A percentile compares a stretch with the other conserved stretches of the same genome.
These are phyloP conservation scores for Bilobella aurantiaca DNA, from an alignment of 1,140 invertebrate genomes.

Conservation along the genomic window DNA sequence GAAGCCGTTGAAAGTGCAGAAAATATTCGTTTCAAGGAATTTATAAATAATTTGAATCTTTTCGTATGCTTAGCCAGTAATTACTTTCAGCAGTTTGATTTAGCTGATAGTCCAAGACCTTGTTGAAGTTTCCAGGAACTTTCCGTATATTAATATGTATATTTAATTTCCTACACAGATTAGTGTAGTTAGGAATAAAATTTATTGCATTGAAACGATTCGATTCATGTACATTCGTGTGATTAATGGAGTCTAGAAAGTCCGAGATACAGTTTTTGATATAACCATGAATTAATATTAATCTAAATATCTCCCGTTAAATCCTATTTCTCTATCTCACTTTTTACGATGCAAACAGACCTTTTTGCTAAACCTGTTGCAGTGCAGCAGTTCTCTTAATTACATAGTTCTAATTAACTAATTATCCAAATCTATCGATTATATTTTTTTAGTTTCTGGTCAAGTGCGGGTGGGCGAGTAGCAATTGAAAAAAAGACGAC, in stretches of 20 bases:
- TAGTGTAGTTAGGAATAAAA: background rate
- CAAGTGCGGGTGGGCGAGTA: too few species aligned
- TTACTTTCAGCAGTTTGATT: slow-evolving; percentile 4
- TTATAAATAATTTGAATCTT: slow-evolving; percentile 1
- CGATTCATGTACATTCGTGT: slow-evolving; percentile 1
- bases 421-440: too few species aligned
- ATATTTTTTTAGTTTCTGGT: too few species aligned
- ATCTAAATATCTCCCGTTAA: too few species aligned
- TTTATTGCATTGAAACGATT: slow-evolving; percentile 3
- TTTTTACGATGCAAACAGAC: too few species aligned
- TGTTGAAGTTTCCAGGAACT: too few species aligned
- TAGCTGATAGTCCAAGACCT: background rate
- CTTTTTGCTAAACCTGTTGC: too few species aligned
- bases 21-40: background rate
- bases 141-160: slow-evolving; percentile 27
- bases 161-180: background rate
- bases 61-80: background rate
- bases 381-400: too few species aligned
- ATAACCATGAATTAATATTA: background rate
- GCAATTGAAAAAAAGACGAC: too few species aligned
- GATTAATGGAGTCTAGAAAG: background rate
- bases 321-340: too few species aligned
- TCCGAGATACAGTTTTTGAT: background rate
- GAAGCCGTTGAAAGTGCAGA: background rate
- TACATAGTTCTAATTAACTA: too few species aligned